Evolutionary conservation across 2,797 vertebrate genomes (phyloP), one percentile per base, ranked within the genome.

Genomic region (Amblyopsis hoosieri): DNA sequence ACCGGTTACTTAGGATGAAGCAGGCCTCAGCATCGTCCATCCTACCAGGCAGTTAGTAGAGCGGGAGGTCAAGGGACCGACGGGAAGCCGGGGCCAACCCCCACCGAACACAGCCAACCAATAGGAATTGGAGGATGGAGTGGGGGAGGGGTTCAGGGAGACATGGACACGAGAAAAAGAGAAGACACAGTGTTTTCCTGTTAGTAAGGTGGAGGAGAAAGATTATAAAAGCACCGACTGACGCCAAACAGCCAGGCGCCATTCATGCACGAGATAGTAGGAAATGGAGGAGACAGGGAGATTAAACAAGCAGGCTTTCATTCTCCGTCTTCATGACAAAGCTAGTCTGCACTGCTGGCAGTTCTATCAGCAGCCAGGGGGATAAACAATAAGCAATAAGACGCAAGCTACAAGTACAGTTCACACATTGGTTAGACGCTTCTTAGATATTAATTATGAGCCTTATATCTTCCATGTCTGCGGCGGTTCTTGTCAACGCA

Each of bases 21-120:
- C 94, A 95, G 85, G 93, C 94, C 78, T 95, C 94, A 5, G 94
- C 94, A 74, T 95, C 93, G 77, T 95, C 94, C 92, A 95, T 94
- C 86, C 94, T 95, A 76, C 73, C 75, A 79, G 84, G 76, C 75
- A 67, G 87, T 83, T 87, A 82, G 19, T 60, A 64, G 10, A 52
- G 59, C 51, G 59, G 52, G 51, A 46, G 29, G 52, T 54, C 62
- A 31, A 55, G 57, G 69, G 48, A 68, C 64, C 69, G 57, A 17
- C 71, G 61, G 50, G 60, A 73, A 67, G 19, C 15, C 55, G 33
- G 45, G 57, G 19, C 61, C 42, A 60, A 83, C 81, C 70, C 51
- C 47, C 47, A 11, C 47, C 47, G 10, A 48, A 48, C 47, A 48
- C 10, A 12, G 5, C 37, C 47, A 48, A 12, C 47, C 47, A 48